Conservation (phyloP, 2,113 vertebrate species). For the Poeciliopsis retropinna region DNA sequence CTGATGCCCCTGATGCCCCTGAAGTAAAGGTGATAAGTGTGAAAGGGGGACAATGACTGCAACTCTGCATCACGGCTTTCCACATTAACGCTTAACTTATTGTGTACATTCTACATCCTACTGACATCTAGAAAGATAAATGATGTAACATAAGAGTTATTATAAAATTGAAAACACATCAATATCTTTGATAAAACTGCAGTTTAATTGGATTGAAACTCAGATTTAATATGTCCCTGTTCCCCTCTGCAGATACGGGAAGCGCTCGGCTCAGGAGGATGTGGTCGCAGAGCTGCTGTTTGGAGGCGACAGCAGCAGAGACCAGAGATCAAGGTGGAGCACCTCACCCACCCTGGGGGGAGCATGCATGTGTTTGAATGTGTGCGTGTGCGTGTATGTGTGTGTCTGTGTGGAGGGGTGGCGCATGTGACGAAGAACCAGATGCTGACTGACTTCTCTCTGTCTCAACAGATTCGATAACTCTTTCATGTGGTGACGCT, state of each 20-base stretch:
- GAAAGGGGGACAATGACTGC: neutral
- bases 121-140: neutral
- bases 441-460: neutral
- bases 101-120: neutral
- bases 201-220: too few species aligned
- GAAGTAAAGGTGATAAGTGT: neutral
- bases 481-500: conserved; percentile 81
- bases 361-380: neutral
- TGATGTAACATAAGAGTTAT: neutral
- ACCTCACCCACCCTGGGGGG: neutral
- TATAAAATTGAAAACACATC: neutral
- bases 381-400: too few species aligned
- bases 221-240: neutral
- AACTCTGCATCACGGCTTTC: neutral
- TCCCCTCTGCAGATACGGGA: conserved; percentile 85
- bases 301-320: conserved; percentile 73
- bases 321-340: conserved; percentile 81
- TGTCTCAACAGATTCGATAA: conserved; percentile 79
- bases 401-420: too few species aligned
- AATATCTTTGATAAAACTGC: neutral
- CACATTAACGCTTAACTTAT: neutral
- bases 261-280: conserved; percentile 81
- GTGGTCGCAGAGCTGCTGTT: conserved; percentile 78
- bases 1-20: neutral
- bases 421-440: neutral